Percentiles rank a stretch among this genome's conserved stretches.
These are phyloP conservation scores for Lordiphosa collinella DNA, from an alignment of 1,140 invertebrate genomes.

Conservation along the genomic window DNA sequence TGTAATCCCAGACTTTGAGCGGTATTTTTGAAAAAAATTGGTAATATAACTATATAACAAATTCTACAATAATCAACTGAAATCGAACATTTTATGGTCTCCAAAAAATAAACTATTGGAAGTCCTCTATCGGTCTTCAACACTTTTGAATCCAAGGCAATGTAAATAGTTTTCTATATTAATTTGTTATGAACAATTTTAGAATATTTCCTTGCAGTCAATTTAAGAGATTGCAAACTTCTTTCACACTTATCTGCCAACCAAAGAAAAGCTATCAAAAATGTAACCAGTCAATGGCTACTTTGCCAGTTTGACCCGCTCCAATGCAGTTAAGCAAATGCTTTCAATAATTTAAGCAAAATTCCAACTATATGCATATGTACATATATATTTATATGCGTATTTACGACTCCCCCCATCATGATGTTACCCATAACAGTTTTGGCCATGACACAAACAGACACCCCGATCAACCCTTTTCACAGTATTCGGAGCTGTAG, in stretches of 20 bases:
- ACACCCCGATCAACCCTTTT: conserved; percentile 10
- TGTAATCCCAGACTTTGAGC: too few species aligned
- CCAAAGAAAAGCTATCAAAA: conserved; percentile 9
- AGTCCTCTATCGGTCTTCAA: too few species aligned
- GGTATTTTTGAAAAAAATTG: too few species aligned
- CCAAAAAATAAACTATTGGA: too few species aligned
- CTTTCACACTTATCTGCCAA: conserved; percentile 15
- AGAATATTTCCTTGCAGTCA: too few species aligned
- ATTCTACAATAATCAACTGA: too few species aligned
- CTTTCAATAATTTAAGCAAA: conserved; percentile 67
- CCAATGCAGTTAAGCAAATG: conserved; percentile 44
- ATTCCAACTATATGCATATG: conserved; percentile 29
- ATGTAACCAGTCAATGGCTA: conserved; percentile 31
- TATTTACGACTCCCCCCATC: conserved; percentile 63
- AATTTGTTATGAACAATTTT: too few species aligned
- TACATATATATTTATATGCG: conserved; percentile 52
- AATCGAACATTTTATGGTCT: too few species aligned
- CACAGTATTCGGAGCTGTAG: conserved; percentile 6
- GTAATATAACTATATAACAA: too few species aligned
- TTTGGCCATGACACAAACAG: conserved; percentile 52
- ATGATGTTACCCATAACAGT: conserved; percentile 71
- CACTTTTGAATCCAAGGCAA: too few species aligned
- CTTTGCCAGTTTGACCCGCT: conserved; percentile 22
- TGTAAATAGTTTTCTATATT: too few species aligned
- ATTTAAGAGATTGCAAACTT: conserved; percentile 28